Conservation (phyloP, 1,140 invertebrate genomes). For the Apis mellifera region DNA sequence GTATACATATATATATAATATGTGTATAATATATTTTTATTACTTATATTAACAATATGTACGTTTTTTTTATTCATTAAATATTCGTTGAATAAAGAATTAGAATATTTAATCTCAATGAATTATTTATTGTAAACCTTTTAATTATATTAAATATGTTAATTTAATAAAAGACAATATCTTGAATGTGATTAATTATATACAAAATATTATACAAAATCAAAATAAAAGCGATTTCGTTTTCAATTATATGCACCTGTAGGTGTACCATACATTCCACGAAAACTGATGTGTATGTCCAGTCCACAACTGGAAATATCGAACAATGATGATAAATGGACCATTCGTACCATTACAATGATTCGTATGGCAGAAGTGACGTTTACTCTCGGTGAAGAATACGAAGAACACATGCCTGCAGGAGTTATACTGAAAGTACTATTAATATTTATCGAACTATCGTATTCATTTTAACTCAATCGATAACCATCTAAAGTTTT, state of each 20-base stretch:
- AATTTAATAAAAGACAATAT: background rate
- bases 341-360: conserved; percentile 82
- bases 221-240: background rate
- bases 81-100: conserved; percentile 17
- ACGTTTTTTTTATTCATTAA: background rate
- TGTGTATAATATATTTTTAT: background rate
- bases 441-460: too few species aligned
- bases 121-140: conserved; percentile 8
- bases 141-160: background rate
- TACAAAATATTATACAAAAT: background rate
- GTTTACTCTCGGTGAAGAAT: conserved; percentile 74
- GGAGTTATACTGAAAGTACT: conserved; percentile 73
- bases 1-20: too few species aligned
- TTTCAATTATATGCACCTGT: conserved; percentile 5
- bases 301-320: conserved; percentile 83
- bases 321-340: conserved; percentile 82
- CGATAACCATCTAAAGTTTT: too few species aligned
- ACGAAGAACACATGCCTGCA: conserved; percentile 74
- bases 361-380: conserved; percentile 69
- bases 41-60: background rate
- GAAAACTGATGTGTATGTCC: conserved; percentile 84
- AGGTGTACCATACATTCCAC: conserved; percentile 82
- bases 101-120: background rate
- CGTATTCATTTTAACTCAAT: too few species aligned
- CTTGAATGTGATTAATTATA: too few species aligned